Percentiles rank a stretch among this genome's conserved stretches.
Evolutionary conservation across 2,113 vertebrate species (phyloP).

Genomic region (Takifugu bimaculatus): DNA sequence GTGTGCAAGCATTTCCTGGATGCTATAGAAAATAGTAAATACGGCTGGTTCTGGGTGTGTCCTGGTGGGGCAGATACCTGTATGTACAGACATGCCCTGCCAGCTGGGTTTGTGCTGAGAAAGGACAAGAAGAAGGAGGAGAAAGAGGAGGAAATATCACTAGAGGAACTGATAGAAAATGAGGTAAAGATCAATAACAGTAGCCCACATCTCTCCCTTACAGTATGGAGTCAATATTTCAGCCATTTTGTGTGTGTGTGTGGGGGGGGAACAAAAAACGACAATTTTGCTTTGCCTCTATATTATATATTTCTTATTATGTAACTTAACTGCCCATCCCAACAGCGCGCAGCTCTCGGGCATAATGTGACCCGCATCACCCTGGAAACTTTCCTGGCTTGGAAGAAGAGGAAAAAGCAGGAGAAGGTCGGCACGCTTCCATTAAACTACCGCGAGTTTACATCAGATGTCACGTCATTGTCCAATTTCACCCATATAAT

Average conservation of each 20-base stretch:
- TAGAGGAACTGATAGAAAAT: constrained; percentile 97
- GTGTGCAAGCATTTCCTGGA: constrained; percentile 96
- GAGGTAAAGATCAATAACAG: constrained; percentile 77
- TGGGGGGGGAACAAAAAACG: no score
- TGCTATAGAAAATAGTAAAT: constrained; percentile 96
- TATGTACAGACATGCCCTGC: constrained; percentile 96
- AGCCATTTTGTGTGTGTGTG: no score
- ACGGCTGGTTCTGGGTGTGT: constrained; percentile 98
- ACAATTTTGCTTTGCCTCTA: no score
- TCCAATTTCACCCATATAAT: no score
- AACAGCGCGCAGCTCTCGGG: constrained; percentile 88
- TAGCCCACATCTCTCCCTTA: background rate
- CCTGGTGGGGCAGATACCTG: constrained; percentile 88
- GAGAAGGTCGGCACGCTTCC: constrained; percentile 75
- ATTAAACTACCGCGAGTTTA: background rate
- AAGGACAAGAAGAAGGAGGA: constrained; percentile 98
- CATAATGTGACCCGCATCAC: constrained; percentile 94
- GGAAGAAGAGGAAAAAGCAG: constrained; percentile 99
- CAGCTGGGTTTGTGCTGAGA: constrained; percentile 92
- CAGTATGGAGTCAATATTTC: background rate
- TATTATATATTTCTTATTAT: no score
- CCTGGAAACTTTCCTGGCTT: constrained; percentile 94
- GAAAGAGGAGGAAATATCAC: constrained; percentile 90
- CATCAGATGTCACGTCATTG: no score
- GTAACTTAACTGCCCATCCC: background rate